Evolutionary conservation across 37 sponge, comb jelly and placozoan species (phyloP).

Genomic region (Diacarnus erythraeanus): DNA sequence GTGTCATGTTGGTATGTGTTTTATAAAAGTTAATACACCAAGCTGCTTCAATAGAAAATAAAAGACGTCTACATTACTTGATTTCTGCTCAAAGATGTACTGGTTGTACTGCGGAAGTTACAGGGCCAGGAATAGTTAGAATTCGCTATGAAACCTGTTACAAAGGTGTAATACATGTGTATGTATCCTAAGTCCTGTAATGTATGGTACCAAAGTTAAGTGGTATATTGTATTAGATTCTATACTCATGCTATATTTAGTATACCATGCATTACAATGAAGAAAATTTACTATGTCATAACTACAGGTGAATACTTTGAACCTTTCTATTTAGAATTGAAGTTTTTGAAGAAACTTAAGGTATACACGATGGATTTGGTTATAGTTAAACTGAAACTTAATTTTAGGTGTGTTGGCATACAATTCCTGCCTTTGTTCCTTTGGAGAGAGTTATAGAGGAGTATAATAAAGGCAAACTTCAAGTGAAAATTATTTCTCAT

Average conservation of each 20-base stretch:
- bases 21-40: conserved; percentile 3
- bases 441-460: conserved; percentile 6
- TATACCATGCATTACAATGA: too few species aligned
- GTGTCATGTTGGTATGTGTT: not conserved
- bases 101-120: conserved; percentile 22
- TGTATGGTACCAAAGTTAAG: not conserved
- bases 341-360: conserved; percentile 13
- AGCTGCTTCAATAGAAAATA: conserved; percentile 8
- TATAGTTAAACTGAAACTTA: too few species aligned
- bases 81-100: conserved; percentile 26
- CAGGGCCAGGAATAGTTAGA: conserved; percentile 2
- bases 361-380: too few species aligned
- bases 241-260: not conserved
- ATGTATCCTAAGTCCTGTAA: not conserved
- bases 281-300: not conserved
- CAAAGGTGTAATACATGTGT: conserved; percentile 21
- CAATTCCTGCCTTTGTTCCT: conserved; percentile 46
- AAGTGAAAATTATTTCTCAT: conserved; percentile 4
- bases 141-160: conserved; percentile 38
- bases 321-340: conserved; percentile 34
- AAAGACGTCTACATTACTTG: conserved; percentile 8
- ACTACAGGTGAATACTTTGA: conserved; percentile 30
- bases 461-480: conserved; percentile 14
- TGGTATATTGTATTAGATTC: too few species aligned
- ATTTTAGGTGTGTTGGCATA: conserved; percentile 32